Evolutionary conservation across 2,797 vertebrate genomes (phyloP), one percentile per base, ranked within the genome.

Genomic region (Danio aesculapii): DNA sequence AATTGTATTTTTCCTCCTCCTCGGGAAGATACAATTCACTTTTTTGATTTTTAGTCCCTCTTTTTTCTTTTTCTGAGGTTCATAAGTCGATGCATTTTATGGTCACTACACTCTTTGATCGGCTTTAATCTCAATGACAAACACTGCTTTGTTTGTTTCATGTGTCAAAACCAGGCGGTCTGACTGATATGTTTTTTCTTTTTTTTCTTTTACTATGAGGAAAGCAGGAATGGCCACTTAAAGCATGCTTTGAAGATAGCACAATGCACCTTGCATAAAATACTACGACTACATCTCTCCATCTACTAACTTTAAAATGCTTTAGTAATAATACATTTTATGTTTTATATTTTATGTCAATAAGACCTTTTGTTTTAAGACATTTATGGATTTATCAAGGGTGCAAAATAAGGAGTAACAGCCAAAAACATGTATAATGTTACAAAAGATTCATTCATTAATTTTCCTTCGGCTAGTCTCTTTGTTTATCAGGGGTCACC

Each of bases 81-180:
- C 90, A 90, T 92, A 90, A 89, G 87, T 83, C 81, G 88, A 89
- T 91, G 91, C 92, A 91, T 94, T 93, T 92, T 88, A 89, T 91
- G 89, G 91, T 91, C 92, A 90, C 90, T 91, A 87, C 91, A 91
- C 91, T 91, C 86, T 88, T 88, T 92, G 92, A 94, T 93, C 92
- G 89, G 88, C 83, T 81, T 87, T 91, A 88, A 91, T 94, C 91
- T 93, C 90, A 86, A 92, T 91, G 92, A 91, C 90, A 92, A 94
- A 93, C 91, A 91, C 84, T 64, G 63, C 77, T 79, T 75, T 86
- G 86, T 90, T 90, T 91, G 88, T 93, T 81, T 92, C 92, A 52
- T 47, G 58, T 70, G 84, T 81, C 71, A 81, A 75, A 83, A 85
- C 52, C 41, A 61, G 47, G 49, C 84, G 84, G 73, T 63, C 90